Evolutionary conservation across 1,140 invertebrate species (phyloP), one percentile per base, ranked within the genome.

Genomic region (Laupala kohalensis): DNA sequence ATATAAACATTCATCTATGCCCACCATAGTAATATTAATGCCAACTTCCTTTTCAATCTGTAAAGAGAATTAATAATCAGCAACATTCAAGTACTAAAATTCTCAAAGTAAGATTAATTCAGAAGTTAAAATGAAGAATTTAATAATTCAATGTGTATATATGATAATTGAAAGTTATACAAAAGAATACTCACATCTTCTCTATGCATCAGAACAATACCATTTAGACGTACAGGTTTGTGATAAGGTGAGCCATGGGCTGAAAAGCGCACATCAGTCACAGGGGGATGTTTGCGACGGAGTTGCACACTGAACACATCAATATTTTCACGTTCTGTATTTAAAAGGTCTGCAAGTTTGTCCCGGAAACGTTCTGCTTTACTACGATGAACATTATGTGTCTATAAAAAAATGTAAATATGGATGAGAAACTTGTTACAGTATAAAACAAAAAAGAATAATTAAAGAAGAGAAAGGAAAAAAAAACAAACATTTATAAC

Each of bases 171-270:
- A 37, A 37, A 15, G n/a, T n/a, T n/a, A 37, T 37, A 53, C 37
- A 53, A 53, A 4, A 2, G 19, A 53, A 53, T 68, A 23, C 73
- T 77, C 80, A 89, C 88, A 80, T 95, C 90, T 83, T 94, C 91
- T 73, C 93, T 86, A 78, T 98, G 91, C 86, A 96, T 92, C n/a
- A 95, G 80, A 0, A 98, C 91, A 62, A 97, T 91, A 25, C 96
- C 96, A 80, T 98, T 96, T 53, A 98, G 84, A 82, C 93, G 88
- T 0, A 96, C 93, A 0, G 96, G 90, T 77, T 97, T 96, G 77
- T 96, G 96, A 79, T 96, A 98, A 4, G 96, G 94, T 0, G 95
- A 96, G 0, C 94, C 95, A 82, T 97, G 95, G 6, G 95, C 96
- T 3, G 95, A 89, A 80, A 96, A 99, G 76, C 96, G 85, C 5